Evolutionary conservation across 2,888 invertebrate genomes (phyloP), one percentile per base, ranked within the genome.

Genomic region (Nemotelus nigrinus): DNA sequence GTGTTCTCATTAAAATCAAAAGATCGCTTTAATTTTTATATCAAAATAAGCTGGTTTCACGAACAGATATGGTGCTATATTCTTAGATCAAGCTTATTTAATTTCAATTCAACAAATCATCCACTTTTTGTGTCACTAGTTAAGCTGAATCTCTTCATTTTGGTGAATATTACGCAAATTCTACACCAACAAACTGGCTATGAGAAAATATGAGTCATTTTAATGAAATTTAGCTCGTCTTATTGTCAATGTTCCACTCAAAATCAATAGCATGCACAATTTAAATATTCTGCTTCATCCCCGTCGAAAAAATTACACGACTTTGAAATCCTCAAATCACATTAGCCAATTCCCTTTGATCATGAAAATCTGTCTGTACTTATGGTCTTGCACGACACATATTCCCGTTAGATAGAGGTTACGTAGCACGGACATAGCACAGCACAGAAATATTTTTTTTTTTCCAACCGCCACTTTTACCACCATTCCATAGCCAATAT

Each of bases 261-360:
- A 57, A 57, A 57, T 57, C 57, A 57, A 57, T 57, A 57, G n/a
- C 57, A 5, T 25, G 25, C 25, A 25, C 8, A 65, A 65, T 45
- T 65, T 65, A 44, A 65, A 65, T 65, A n/a, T 65, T 10, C 5
- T 10, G 10, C 10, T 57, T 25, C 57, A 10, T 50, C 10, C 5
- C 5, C 5, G 50, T 10, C 2, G 25, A 57, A 57, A 57, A 57
- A 55, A 57, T 3, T 45, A 3, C 45, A n/a, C 45, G 39, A 72
- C 25, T 47, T 25, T 72, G 45, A 45, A 45, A 44, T 72, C 25
- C 58, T 72, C 58, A 72, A 72, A 72, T 72, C 71, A 72, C 71
- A 72, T 72, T 72, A 72, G 45, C 58, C 71, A 44, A 72, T 72
- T 72, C 58, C n/a, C 71, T 72, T 72, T 72, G 57, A 72, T 44